Evolutionary conservation across 2,888 invertebrate species (phyloP), one percentile per base, ranked within the genome.

Genomic region (Meteorus colon): DNA sequence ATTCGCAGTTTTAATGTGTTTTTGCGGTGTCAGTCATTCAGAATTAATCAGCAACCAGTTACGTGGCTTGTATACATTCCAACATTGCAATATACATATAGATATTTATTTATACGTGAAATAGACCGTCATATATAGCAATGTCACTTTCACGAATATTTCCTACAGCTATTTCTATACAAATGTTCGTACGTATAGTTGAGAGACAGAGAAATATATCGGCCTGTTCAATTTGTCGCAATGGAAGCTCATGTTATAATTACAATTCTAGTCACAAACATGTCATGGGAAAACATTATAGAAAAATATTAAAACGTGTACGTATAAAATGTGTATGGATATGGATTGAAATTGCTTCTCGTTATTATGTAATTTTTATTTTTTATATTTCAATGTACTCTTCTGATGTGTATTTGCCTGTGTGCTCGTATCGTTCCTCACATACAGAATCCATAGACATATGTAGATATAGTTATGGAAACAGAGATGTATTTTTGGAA

Each of bases 1-100:
- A 87, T 88, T 87, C 88, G 65, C 84, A 88, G 87, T 89, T 89
- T 89, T 89, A 88, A 89, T 89, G 88, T 86, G 89, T 89, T 89
- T 89, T 89, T 89, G 89, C 87, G 89, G 89, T 87, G 86, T 88
- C 88, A 87, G 88, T 86, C 88, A 88, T 89, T 89, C 88, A 86
- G 86, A 87, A 87, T 88, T 89, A 89, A 88, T 89, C 89, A 89
- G 88, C 86, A 82, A 84, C 84, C 84, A 84, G 86, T 86, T 85
- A 84, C 86, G 81, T 82, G 81, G 76, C 59, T 29, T 69, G 62
- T 68, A 37, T 31, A 60, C 41, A 37, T 73, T 19, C 59, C 41
- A 60, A 60, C 37, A 70, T 37, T 41, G 24, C 37, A 4, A 19
- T 55, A 55, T 19, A 55, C 55, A 55, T 16, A 48, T 24, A 8